phyloP scores from a whole-genome alignment of 2,113 vertebrate species.

The Myotis lucifugus region DNA sequence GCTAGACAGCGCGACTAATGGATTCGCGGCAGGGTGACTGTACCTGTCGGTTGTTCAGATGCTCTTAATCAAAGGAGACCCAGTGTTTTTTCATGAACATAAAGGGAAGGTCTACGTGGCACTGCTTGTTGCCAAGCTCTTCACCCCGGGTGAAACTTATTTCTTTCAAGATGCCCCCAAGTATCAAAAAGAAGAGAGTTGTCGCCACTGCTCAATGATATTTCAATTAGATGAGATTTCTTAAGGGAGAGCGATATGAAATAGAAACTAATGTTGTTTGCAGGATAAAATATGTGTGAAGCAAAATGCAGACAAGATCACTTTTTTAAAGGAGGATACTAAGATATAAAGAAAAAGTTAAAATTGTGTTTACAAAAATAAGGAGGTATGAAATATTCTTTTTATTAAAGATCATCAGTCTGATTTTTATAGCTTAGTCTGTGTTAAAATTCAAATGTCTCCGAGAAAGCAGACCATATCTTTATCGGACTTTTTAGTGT shows the following conservation, averaged over 20 bases:
- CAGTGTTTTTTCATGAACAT: background rate
- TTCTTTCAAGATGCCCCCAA: background rate
- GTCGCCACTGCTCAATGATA: background rate
- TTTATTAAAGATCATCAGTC: background rate
- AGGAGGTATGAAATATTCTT: background rate
- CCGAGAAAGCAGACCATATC: background rate
- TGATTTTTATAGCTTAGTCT: background rate
- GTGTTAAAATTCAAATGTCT: background rate
- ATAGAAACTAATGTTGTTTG: background rate
- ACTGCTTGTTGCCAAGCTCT: background rate
- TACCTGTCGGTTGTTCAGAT: background rate
- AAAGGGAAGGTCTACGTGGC: background rate
- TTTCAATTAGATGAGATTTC: constrained; percentile 19
- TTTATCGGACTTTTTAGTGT: background rate
- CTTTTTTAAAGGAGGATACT: background rate
- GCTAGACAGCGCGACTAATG: background rate
- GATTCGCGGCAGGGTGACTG: background rate
- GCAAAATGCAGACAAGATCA: background rate
- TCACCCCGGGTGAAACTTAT: background rate
- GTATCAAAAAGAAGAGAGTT: background rate
- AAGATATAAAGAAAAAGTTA: background rate
- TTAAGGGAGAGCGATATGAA: background rate
- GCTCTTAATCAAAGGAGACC: background rate
- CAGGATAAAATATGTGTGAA: background rate
- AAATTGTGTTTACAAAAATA: background rate